A percentile compares a stretch with the other conserved stretches of the same genome.
These are phyloP conservation scores for Rhea americana DNA, from an alignment of 2,113 vertebrate species.

Conservation along the genomic window DNA sequence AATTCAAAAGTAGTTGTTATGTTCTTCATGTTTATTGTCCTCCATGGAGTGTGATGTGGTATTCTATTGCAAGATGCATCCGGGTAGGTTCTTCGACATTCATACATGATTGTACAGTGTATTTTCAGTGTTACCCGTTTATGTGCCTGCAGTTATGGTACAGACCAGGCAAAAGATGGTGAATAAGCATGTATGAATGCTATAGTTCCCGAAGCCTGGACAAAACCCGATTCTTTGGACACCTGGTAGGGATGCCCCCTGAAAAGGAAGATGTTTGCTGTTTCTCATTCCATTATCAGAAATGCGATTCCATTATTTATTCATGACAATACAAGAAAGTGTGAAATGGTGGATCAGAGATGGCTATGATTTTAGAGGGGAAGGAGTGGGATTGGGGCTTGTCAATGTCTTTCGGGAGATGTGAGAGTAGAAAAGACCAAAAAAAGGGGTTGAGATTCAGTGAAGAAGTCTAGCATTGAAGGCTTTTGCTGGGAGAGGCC, in stretches of 20 bases:
- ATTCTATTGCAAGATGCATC: too few relatives aligned
- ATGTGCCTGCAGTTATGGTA: neutral
- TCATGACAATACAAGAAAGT: neutral
- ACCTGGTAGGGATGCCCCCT: neutral
- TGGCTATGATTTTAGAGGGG: neutral
- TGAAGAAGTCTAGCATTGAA: neutral
- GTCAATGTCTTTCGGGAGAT: rapidly evolving
- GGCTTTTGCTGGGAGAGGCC: neutral
- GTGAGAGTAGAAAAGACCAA: neutral
- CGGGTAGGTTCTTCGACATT: neutral
- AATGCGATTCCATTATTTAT: neutral
- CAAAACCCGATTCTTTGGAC: neutral
- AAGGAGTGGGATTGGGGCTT: neutral
- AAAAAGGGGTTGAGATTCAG: neutral
- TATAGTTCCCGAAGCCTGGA: neutral
- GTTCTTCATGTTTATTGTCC: neutral
- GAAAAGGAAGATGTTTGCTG: neutral
- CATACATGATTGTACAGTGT: neutral
- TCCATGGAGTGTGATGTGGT: neutral
- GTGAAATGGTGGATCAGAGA: neutral
- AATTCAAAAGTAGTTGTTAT: neutral
- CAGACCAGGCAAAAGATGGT: neutral
- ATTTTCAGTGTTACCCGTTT: neutral
- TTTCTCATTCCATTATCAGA: neutral
- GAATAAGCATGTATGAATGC: neutral